A percentile compares a stretch with the other conserved stretches of the same genome.
phyloP scores from a whole-genome alignment of 2,113 vertebrate genomes.

The Orycteropus afer region DNA sequence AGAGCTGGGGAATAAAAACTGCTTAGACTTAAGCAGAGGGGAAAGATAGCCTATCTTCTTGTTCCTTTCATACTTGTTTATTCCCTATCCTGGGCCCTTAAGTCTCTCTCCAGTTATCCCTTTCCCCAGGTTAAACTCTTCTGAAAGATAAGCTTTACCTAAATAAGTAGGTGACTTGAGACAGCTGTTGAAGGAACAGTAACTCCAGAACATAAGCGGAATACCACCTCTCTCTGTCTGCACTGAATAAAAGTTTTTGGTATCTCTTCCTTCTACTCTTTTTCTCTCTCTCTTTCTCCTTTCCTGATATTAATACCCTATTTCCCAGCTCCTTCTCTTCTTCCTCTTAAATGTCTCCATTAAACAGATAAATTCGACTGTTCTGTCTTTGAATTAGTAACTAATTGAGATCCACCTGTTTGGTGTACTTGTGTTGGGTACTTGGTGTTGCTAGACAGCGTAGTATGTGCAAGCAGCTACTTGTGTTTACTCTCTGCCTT shows the following conservation, averaged over 20 bases:
- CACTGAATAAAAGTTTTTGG: not conserved
- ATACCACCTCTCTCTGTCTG: not conserved
- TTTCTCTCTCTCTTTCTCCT: too few species aligned
- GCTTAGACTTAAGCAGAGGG: slow-evolving; percentile 47
- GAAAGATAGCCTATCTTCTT: not conserved
- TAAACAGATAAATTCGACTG: not conserved
- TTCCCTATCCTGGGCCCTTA: not conserved
- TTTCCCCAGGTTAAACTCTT: not conserved
- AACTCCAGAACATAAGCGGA: not conserved
- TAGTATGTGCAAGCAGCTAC: not conserved
- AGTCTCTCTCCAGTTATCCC: not conserved
- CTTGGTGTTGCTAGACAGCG: not conserved
- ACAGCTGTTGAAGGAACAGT: not conserved
- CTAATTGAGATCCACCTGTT: not conserved
- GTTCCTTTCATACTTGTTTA: not conserved
- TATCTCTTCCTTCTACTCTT: not conserved
- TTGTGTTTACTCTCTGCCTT: not conserved
- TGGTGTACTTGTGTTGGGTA: not conserved
- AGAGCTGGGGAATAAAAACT: slow-evolving; percentile 44
- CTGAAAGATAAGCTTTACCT: not conserved
- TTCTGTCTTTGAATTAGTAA: not conserved
- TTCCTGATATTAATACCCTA: not conserved
- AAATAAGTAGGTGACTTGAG: not conserved
- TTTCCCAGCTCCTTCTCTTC: not conserved
- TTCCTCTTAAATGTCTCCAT: not conserved